A percentile compares a stretch with the other conserved stretches of the same genome.
phyloP scores from a whole-genome alignment of 2,113 vertebrate species.

The Colistium nudipinnis region DNA sequence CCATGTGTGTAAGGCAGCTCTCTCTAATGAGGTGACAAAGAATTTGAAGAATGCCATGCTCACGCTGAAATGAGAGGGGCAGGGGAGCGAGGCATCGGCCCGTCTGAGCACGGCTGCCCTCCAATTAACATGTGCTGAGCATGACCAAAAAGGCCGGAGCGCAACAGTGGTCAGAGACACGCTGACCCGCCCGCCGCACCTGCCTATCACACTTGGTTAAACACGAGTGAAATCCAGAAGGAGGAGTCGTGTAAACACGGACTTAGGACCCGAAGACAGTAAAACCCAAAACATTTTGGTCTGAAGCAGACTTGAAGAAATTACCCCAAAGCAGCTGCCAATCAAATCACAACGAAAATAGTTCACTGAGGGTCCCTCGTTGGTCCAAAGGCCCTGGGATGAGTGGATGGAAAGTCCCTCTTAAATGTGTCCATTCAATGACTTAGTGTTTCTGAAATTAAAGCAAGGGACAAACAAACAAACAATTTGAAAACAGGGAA shows the following conservation, averaged over 20 bases:
- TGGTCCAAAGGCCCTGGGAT: background rate
- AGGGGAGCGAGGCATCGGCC: slow-evolving; percentile 59
- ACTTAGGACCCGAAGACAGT: slow-evolving; percentile 55
- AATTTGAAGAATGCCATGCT: slow-evolving; percentile 82
- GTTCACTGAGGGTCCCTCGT: background rate
- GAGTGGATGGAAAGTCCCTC: background rate
- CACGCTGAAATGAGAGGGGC: slow-evolving; percentile 76
- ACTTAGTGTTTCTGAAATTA: background rate
- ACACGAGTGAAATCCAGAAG: slow-evolving; percentile 33
- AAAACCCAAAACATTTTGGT: slow-evolving; percentile 59
- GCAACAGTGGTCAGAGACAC: slow-evolving; percentile 30
- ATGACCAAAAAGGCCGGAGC: slow-evolving; percentile 49
- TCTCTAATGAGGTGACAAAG: slow-evolving; percentile 81
- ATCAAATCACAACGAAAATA: slow-evolving; percentile 7
- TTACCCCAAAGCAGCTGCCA: slow-evolving; percentile 21
- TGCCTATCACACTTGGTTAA: slow-evolving; percentile 52
- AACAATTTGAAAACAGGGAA: background rate
- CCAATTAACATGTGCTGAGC: slow-evolving; percentile 75
- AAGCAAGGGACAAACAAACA: background rate
- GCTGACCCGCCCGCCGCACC: slow-evolving; percentile 33
- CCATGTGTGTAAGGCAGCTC: slow-evolving; percentile 58
- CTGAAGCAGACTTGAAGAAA: slow-evolving; percentile 57
- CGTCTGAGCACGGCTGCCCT: slow-evolving; percentile 57
- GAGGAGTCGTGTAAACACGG: slow-evolving; percentile 53
- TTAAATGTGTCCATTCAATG: background rate